A percentile compares a stretch with the other conserved stretches of the same genome.
Conservation (phyloP, 2,888 invertebrate genomes). For the Cordilura impudica region DNA sequence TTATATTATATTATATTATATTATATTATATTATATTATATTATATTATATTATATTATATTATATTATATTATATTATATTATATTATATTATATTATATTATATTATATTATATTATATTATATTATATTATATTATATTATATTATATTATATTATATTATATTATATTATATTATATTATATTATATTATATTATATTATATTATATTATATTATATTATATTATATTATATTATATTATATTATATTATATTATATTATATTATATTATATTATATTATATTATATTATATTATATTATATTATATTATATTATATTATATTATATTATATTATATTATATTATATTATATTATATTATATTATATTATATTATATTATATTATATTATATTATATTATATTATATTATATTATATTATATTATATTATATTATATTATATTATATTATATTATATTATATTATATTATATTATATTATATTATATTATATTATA, state of each 20-base stretch:
- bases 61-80: not conserved
- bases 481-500: not conserved
- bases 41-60: not conserved
- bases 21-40: not conserved
- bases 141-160: not conserved
- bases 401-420: not conserved
- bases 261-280: not conserved
- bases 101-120: not conserved
- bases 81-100: not conserved
- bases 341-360: not conserved
- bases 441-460: not conserved
- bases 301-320: not conserved
- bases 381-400: not conserved
- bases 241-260: not conserved
- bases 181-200: not conserved
- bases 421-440: not conserved
- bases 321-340: not conserved
- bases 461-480: not conserved
- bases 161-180: not conserved
- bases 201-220: not conserved
- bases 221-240: not conserved
- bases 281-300: not conserved
- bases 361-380: not conserved
- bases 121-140: not conserved
- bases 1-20: not conserved